A percentile compares a stretch with the other conserved stretches of the same genome.
These are phyloP conservation scores for Dryobotodes eremita DNA, from an alignment of 2,888 invertebrate genomes.

Conservation along the genomic window DNA sequence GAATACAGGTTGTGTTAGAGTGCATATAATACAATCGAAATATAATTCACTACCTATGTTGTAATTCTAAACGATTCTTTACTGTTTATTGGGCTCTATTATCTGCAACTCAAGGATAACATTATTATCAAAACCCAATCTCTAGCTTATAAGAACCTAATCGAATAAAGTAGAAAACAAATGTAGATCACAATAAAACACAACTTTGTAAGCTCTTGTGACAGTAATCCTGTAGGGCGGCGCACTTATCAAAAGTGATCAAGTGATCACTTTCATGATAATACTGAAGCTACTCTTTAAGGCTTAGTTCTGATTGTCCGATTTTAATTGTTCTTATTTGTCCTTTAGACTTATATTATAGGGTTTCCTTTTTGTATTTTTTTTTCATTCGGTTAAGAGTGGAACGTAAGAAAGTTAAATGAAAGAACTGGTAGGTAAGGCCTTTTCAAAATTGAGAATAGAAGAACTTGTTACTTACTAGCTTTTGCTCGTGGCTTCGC, in stretches of 20 bases:
- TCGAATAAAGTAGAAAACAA: conserved; percentile 57
- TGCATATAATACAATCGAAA: neutral
- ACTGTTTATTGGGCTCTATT: neutral
- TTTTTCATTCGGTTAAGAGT: too few relatives aligned
- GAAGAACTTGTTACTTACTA: too few relatives aligned
- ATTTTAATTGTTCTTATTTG: conserved; percentile 30
- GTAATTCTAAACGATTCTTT: neutral
- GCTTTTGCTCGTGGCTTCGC: too few relatives aligned
- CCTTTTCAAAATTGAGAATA: too few relatives aligned
- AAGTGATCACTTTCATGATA: conserved; percentile 58
- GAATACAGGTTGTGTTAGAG: neutral
- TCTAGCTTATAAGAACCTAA: conserved; percentile 35
- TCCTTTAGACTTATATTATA: neutral
- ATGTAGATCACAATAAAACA: conserved; percentile 61
- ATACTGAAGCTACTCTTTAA: conserved; percentile 25
- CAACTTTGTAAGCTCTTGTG: conserved; percentile 56
- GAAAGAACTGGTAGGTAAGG: neutral
- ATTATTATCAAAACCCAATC: conserved; percentile 37
- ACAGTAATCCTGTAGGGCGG: conserved; percentile 56
- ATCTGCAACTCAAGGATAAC: neutral
- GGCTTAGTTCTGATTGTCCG: conserved; percentile 29
- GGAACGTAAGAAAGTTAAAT: neutral
- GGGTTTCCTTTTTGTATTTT: neutral
- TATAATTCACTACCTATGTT: neutral
- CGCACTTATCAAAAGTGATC: conserved; percentile 64